Evolutionary conservation across 2,888 invertebrate genomes (phyloP).

Genomic region (Ormia ochracea): DNA sequence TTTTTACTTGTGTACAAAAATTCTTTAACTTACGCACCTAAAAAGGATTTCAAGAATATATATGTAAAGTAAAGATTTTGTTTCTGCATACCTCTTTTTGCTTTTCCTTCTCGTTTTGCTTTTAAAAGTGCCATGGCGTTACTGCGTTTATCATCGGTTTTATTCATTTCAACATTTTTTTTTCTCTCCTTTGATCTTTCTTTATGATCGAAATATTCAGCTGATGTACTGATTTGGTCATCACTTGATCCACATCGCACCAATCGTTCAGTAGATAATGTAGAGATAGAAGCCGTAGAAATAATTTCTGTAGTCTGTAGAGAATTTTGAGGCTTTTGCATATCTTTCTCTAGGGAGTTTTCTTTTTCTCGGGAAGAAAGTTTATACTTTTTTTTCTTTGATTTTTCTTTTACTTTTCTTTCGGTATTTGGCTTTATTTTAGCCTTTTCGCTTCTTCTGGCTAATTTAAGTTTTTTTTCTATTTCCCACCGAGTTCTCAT

Average conservation of each 20-base stretch:
- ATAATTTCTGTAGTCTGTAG: conserved; percentile 21
- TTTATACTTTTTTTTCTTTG: conserved; percentile 64
- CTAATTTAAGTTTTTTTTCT: conserved; percentile 92
- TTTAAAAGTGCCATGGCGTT: conserved; percentile 95
- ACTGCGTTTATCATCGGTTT: conserved; percentile 90
- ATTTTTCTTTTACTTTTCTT: conserved; percentile 80
- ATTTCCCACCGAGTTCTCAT: conserved; percentile 97
- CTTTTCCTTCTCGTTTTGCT: conserved; percentile 93
- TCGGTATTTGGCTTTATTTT: conserved; percentile 74
- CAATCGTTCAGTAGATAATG: neutral
- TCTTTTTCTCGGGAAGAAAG: conserved; percentile 28
- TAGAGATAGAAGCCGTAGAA: conserved; percentile 23
- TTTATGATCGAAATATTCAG: conserved; percentile 82
- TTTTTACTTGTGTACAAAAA: too few species aligned
- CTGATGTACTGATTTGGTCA: conserved; percentile 36
- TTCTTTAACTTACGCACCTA: too few species aligned
- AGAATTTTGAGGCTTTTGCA: neutral
- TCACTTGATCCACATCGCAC: conserved; percentile 20
- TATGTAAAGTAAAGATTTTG: neutral
- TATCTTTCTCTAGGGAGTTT: conserved; percentile 21
- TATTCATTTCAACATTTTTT: conserved; percentile 92
- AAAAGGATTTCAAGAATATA: too few species aligned
- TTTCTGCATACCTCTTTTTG: conserved; percentile 80
- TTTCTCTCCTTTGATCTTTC: conserved; percentile 89
- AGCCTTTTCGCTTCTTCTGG: conserved; percentile 85